Evolutionary conservation across 2,888 invertebrate genomes (phyloP), one percentile per base, ranked within the genome.

Genomic region (Acrobasis consociella): DNA sequence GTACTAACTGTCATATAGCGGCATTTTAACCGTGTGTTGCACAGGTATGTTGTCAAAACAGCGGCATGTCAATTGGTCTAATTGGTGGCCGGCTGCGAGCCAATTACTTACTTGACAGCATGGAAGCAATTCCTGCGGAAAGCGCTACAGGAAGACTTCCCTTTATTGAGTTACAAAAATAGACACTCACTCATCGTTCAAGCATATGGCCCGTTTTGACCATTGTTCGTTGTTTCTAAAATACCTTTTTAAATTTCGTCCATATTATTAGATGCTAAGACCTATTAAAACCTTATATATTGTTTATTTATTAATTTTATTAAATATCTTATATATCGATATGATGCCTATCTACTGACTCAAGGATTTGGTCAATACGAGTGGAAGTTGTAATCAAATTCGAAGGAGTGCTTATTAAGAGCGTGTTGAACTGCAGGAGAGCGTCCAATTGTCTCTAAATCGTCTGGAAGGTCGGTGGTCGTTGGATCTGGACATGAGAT

Each of bases 41-140:
- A 49, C 74, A 74, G 77, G 80, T 80, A 80, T 88, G 83, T 89
- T 89, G 90, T 90, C 91, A 91, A 91, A 91, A 91, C 90, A 91
- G 86, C 86, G 82, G 87, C 82, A 87, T 75, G 86, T 81, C 91
- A 90, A 92, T 92, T 92, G 88, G 83, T 81, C 80, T 91, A 91
- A 91, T 91, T 84, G 87, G 84, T 76, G 81, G 82, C 88, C 89
- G 87, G 85, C 91, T 88, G 89, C 77, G 87, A 84, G 85, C 79
- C 91, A 91, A 91, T 92, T 91, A 91, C 85, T 88, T 87, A 91
- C 81, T 91, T 90, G 87, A 84, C 87, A 88, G 88, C 85, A 83
- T 91, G 90, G 89, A 89, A 91, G 89, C 87, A 89, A 90, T 91
- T 91, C 91, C 86, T 87, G 88, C 91, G 91, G 91, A 91, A 89